These are phyloP conservation scores for Dipodomys stephensi DNA, from an alignment of 2,113 vertebrate genomes.

Conservation along the genomic window DNA sequence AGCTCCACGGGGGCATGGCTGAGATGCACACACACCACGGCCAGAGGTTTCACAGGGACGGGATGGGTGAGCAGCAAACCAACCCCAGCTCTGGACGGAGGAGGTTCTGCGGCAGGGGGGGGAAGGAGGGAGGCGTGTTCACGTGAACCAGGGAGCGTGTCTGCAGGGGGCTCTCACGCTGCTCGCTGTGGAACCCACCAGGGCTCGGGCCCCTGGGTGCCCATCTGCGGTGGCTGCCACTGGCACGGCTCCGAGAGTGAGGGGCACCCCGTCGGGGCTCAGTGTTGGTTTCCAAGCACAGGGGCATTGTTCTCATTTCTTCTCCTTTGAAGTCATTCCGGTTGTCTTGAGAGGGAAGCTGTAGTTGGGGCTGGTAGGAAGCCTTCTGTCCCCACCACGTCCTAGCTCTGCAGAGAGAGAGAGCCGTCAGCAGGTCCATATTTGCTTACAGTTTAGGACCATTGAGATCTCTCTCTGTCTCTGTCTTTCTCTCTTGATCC, in stretches of 20 bases:
- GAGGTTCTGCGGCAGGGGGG: neutral
- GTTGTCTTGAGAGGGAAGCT: neutral
- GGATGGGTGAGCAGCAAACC: neutral
- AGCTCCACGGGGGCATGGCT: neutral
- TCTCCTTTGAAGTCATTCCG: neutral
- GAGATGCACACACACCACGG: too few relatives aligned
- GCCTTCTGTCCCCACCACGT: neutral
- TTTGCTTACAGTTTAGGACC: neutral
- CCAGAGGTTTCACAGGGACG: too few relatives aligned
- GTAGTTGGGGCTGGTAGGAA: neutral
- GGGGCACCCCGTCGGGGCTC: accelerated
- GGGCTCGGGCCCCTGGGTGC: neutral
- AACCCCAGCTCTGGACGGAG: neutral
- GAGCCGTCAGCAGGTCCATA: neutral
- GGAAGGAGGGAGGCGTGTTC: too few relatives aligned
- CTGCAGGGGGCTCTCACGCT: neutral
- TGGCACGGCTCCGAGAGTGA: too few relatives aligned
- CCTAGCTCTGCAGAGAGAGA: neutral
- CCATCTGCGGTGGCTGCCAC: neutral
- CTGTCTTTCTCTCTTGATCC: too few relatives aligned
- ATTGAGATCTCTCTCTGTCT: neutral
- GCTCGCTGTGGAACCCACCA: neutral
- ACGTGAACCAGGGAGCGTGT: neutral
- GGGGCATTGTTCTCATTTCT: neutral
- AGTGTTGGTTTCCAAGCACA: neutral